These are phyloP conservation scores for Drosophila pruinosa DNA, from an alignment of 1,140 invertebrate genomes.

Conservation along the genomic window DNA sequence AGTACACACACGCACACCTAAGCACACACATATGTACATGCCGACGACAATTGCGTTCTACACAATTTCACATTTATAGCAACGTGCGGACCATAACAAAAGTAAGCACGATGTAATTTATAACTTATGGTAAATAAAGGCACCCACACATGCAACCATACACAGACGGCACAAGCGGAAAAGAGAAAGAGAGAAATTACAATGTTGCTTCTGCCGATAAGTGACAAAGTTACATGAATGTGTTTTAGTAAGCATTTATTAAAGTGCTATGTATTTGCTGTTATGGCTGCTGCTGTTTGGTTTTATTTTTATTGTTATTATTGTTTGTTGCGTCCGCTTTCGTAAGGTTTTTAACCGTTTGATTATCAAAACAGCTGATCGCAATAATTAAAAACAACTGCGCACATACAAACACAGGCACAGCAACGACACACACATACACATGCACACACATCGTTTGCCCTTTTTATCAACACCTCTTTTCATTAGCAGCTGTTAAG, in stretches of 20 bases:
- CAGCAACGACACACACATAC: not conserved
- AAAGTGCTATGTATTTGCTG: slow-evolving; percentile 2
- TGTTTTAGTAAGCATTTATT: slow-evolving; percentile 7
- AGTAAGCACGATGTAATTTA: slow-evolving; percentile 53
- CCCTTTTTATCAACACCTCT: slow-evolving; percentile 40
- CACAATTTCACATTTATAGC: slow-evolving; percentile 51
- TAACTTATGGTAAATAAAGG: slow-evolving; percentile 59
- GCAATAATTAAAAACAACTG: slow-evolving; percentile 68
- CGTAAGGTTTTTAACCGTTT: slow-evolving; percentile 59
- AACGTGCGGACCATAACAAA: slow-evolving; percentile 54
- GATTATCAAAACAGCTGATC: slow-evolving; percentile 74
- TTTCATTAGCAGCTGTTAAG: slow-evolving; percentile 17
- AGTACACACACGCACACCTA: slow-evolving; percentile 1
- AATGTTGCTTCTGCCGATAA: slow-evolving; percentile 1
- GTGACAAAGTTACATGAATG: slow-evolving; percentile 7
- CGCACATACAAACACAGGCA: slow-evolving; percentile 47
- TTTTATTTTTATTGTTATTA: slow-evolving; percentile 21
- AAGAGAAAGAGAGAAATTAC: not conserved
- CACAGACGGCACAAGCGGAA: not conserved
- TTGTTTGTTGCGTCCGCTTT: slow-evolving; percentile 32
- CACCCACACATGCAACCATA: slow-evolving; percentile 28
- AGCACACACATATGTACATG: not conserved
- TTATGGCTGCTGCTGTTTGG: slow-evolving; percentile 31
- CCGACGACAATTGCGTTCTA: slow-evolving; percentile 51
- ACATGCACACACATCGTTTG: slow-evolving; percentile 10